phyloP scores from a whole-genome alignment of 1,140 invertebrate genomes.

The Papilio polytes region DNA sequence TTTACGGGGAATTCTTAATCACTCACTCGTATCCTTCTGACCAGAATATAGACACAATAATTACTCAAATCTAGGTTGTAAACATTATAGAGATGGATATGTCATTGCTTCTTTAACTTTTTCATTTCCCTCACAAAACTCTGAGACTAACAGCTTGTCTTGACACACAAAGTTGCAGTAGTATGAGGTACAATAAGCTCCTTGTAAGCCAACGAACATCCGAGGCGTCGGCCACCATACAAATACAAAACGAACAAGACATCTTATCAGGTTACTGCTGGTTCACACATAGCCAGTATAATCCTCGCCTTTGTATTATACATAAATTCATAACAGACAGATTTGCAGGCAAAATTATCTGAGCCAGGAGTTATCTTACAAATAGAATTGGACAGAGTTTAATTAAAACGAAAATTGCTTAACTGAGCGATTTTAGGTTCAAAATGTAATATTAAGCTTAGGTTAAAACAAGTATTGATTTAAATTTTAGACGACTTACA shows the following conservation, averaged over 20 bases:
- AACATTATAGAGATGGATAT: background rate
- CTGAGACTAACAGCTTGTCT: background rate
- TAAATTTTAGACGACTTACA: too few relatives aligned
- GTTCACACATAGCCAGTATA: constrained; percentile 37
- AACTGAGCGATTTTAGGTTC: too few relatives aligned
- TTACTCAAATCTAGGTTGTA: too few relatives aligned
- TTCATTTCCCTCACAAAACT: background rate
- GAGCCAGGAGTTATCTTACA: too few relatives aligned
- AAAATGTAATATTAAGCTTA: too few relatives aligned
- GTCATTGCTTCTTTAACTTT: background rate
- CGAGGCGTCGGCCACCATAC: constrained; percentile 65
- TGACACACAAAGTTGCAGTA: constrained; percentile 41
- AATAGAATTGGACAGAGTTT: too few relatives aligned
- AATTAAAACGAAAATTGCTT: too few relatives aligned
- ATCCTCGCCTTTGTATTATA: constrained; percentile 21
- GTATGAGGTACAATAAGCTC: constrained; percentile 63
- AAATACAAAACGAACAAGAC: constrained; percentile 60
- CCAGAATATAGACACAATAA: too few relatives aligned
- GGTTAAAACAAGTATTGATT: too few relatives aligned
- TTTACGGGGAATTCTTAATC: background rate
- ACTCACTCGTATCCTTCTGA: too few relatives aligned
- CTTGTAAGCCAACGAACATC: constrained; percentile 67
- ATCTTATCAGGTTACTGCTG: constrained; percentile 60
- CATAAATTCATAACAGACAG: background rate
- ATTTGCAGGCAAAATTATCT: background rate